These are phyloP conservation scores for Tangara arthus DNA, from an alignment of 2,797 vertebrate species.

Conservation along the genomic window DNA sequence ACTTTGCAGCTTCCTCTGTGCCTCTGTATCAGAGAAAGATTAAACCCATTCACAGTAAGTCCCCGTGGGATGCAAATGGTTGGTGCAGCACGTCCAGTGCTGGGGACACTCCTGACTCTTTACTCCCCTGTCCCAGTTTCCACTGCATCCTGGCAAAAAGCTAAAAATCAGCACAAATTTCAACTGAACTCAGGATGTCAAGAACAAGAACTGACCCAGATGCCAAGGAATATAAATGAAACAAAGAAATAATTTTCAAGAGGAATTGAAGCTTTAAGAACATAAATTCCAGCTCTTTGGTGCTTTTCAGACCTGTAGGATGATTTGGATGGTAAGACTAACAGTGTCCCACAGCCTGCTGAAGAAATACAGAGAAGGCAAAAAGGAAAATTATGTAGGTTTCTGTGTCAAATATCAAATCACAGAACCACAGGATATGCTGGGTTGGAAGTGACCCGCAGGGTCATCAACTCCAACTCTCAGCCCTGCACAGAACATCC, in stretches of 20 bases:
- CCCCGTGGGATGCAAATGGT: not conserved
- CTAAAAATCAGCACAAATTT: not conserved
- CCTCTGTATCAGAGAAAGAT: not conserved
- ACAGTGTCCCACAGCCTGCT: not conserved
- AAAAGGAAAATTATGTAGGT: not conserved
- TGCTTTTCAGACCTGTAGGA: not conserved
- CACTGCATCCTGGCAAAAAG: not conserved
- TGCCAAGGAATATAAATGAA: not conserved
- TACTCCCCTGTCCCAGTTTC: not conserved
- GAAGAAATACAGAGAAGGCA: not conserved
- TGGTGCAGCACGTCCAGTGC: not conserved
- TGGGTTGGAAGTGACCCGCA: rapidly evolving
- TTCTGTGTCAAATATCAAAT: not conserved
- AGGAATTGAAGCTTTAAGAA: not conserved
- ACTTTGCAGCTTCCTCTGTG: not conserved
- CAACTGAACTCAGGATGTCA: not conserved
- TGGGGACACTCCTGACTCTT: not conserved
- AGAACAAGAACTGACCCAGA: not conserved
- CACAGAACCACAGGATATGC: not conserved
- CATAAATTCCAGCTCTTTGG: not conserved
- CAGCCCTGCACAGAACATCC: not conserved
- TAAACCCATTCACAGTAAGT: not conserved
- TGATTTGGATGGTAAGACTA: not conserved
- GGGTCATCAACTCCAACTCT: not conserved
- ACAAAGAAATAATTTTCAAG: not conserved